Base-by-base conservation (phyloP, 2,797 vertebrate genomes). In the Eulemur rubriventer region DNA sequence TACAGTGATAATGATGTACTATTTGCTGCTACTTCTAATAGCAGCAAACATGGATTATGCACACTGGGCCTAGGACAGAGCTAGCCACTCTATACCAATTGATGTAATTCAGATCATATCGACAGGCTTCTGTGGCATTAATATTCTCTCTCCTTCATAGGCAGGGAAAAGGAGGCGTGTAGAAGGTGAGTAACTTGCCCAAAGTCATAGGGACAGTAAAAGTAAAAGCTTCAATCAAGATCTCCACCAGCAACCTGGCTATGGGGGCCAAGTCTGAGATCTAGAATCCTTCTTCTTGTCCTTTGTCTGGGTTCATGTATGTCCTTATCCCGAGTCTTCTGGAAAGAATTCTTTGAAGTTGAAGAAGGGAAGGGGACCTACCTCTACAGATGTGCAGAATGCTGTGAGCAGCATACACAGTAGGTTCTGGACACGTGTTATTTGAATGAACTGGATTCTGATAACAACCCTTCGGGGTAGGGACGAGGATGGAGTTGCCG, bases 381-480 rank as follows among this genome's bases (percentile, higher is more conserved):
- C 7, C 43, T 35, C 35, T 33, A 11, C 4, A 22, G 67, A 28
- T 26, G 61, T 20, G 78, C 80, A 46, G 78, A 28, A 48, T 35
- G 72, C 59, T 2, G 6, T 0, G 55, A 50, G 14, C n/a, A 7
- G 10, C 1, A 8, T 6, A n/a, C 4, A 1, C 1, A 6, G 52
- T 2, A 52, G 35, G 43, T 12, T 2, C 9, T 55, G 35, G 1
- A 0, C 2, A 6, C 0, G 1, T 20, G 7, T 22, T 22, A 13
- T 70, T 43, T 30, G 69, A 52, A 52, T n/a, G 41, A 28, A 41
- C 0, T 46, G 22, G 78, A 61, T 70, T 28, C 80, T 69, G 24
- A 8, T 38, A 65, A 38, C 14, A 67, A 30, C 14, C 5, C 59
- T 63, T 70, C 4, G 5, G 41, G 20, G 52, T 28, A 16, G 55